Evolutionary conservation across 1,140 invertebrate species (phyloP).

Genomic region (Drosophila sechellia): DNA sequence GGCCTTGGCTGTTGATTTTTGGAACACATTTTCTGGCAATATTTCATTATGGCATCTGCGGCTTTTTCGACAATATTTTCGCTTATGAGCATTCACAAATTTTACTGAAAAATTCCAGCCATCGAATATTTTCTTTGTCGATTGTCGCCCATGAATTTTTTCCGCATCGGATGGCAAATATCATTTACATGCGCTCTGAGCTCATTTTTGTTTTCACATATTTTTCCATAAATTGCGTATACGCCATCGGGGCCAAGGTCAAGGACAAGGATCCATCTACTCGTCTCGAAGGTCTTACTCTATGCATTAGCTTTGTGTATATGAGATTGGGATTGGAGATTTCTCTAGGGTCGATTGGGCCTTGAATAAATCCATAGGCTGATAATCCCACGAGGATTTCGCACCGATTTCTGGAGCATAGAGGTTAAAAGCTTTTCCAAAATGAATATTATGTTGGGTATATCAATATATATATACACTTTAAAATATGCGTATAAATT

Average conservation of each 20-base stretch:
- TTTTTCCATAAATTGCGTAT: conserved; percentile 47
- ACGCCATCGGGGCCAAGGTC: conserved; percentile 46
- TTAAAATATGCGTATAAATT: no score
- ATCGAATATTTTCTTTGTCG: conserved; percentile 17
- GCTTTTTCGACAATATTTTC: conserved; percentile 4
- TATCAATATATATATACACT: no score
- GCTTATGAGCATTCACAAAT: conserved; percentile 20
- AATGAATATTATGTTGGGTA: background rate
- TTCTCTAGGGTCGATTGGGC: background rate
- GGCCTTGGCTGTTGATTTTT: background rate
- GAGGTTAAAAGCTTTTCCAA: background rate
- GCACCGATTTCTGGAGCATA: background rate
- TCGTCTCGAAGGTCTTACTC: conserved; percentile 5
- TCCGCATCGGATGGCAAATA: conserved; percentile 32
- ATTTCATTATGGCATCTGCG: conserved; percentile 9
- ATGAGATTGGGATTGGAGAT: background rate
- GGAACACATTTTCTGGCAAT: background rate
- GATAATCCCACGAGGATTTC: conserved; percentile 11
- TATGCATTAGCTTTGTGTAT: background rate
- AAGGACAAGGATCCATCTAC: conserved; percentile 46
- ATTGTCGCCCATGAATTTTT: conserved; percentile 33
- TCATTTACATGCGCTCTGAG: conserved; percentile 21
- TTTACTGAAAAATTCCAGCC: conserved; percentile 23
- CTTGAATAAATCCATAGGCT: conserved; percentile 32
- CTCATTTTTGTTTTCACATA: conserved; percentile 30